Conservation (phyloP, 2,888 invertebrate genomes). For the Crocallis elinguaria region DNA sequence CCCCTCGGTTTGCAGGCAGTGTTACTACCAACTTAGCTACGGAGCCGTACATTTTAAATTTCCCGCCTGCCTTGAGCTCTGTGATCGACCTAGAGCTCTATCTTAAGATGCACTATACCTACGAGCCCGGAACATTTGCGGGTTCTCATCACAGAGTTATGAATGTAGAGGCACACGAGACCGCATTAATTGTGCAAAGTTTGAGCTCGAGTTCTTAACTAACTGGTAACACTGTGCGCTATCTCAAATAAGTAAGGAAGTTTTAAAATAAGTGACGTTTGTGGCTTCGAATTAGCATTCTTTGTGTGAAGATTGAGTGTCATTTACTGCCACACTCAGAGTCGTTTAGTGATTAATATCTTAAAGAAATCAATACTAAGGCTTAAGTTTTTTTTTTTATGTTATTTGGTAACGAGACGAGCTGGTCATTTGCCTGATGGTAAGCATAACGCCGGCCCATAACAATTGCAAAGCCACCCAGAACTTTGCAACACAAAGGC, state of each 20-base stretch:
- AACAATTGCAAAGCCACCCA: too few species aligned
- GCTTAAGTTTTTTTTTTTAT: too few species aligned
- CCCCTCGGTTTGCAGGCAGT: too few species aligned
- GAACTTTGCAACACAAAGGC: too few species aligned
- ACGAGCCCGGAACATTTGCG: slow-evolving; percentile 15
- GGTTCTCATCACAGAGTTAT: slow-evolving; percentile 23
- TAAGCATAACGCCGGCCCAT: too few species aligned
- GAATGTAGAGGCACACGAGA: slow-evolving; percentile 16
- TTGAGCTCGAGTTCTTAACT: slow-evolving; percentile 16
- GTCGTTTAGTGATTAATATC: too few species aligned
- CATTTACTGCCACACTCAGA: too few species aligned
- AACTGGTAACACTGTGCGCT: not conserved
- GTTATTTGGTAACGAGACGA: too few species aligned
- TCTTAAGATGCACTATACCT: not conserved
- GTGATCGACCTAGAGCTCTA: not conserved
- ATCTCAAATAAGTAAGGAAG: not conserved
- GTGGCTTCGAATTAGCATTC: not conserved
- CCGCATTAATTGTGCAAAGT: slow-evolving; percentile 26
- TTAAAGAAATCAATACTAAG: too few species aligned
- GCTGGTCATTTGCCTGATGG: too few species aligned
- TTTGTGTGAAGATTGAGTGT: not conserved
- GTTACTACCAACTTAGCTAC: too few species aligned
- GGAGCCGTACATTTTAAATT: not conserved
- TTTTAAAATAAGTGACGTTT: not conserved
- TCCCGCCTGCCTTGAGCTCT: not conserved